Percentiles rank a stretch among this genome's conserved stretches.
These are phyloP conservation scores for Camarhynchus parvulus DNA, from an alignment of 2,113 vertebrate genomes.

Conservation along the genomic window DNA sequence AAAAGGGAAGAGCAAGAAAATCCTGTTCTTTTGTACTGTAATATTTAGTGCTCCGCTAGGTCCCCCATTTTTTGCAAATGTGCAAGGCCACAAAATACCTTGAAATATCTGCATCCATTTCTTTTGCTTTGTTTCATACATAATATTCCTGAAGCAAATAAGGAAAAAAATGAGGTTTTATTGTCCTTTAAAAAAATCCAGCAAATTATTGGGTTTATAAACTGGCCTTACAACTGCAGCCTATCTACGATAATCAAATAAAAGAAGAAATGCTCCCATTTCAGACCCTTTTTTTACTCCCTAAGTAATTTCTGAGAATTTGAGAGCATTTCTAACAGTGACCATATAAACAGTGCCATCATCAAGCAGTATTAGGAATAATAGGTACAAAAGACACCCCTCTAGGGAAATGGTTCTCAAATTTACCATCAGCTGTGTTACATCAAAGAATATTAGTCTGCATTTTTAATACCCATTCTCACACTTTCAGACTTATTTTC, in stretches of 20 bases:
- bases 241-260: background rate
- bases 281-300: background rate
- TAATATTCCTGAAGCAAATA: background rate
- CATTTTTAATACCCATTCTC: background rate
- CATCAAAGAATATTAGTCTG: background rate
- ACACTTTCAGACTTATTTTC: background rate
- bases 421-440: background rate
- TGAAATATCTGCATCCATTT: background rate
- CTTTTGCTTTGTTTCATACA: background rate
- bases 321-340: background rate
- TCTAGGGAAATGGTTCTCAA: background rate
- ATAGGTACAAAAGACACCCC: fast-evolving
- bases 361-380: background rate
- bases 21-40: background rate
- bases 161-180: fast-evolving
- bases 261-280: background rate
- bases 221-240: background rate
- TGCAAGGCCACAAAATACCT: background rate
- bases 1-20: constrained; percentile 12
- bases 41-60: background rate
- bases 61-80: background rate
- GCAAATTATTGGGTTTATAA: background rate
- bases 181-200: background rate
- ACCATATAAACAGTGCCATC: background rate
- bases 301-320: background rate